Evolutionary conservation across 2,797 vertebrate genomes (phyloP), one percentile per base, ranked within the genome.

Genomic region (Rhinophrynus dorsalis): DNA sequence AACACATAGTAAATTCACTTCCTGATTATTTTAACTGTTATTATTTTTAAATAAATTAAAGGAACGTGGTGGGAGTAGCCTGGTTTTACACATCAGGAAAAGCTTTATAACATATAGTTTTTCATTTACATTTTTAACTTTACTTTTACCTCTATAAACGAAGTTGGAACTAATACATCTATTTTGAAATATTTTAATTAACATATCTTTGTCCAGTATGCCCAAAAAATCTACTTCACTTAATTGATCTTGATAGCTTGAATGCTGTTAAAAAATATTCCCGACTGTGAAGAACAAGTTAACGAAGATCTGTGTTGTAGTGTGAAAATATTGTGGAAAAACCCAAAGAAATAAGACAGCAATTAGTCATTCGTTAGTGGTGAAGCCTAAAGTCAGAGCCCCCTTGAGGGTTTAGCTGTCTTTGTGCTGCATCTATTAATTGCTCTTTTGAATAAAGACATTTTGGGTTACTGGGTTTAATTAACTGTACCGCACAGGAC

Each of bases 301-400:
- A 50, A n/a, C 68, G 21, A 1, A 59, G 72, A 76, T 52, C 81
- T 76, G 62, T 65, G 66, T 33, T 61, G 5, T 45, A 45, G 32
- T 68, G 77, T 77, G 77, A 75, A n/a, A 75, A 74, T 32, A 55
- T 64, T 60, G 45, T 76, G 75, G n/a, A 74, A 74, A 78, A 75
- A 68, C 6, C 48, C 66, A 51, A 47, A 70, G 76, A 80, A 71
- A 77, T 75, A 81, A 37, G 75, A 65, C 40, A 38, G 12, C 80
- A 80, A 78, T 83, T 85, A 82, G 78, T 54, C 75, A 78, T 52
- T 55, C 72, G 72, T 72, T 80, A 67, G 55, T 27, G 10, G 17
- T 54, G 54, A 10, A 72, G 74, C 68, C 50, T 64, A 81, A 71
- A 60, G 56, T 71, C 74, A 82, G 76, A 57, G 45, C 18, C 69